phyloP scores from a whole-genome alignment of 2,113 vertebrate species.

The Hyla sarda region DNA sequence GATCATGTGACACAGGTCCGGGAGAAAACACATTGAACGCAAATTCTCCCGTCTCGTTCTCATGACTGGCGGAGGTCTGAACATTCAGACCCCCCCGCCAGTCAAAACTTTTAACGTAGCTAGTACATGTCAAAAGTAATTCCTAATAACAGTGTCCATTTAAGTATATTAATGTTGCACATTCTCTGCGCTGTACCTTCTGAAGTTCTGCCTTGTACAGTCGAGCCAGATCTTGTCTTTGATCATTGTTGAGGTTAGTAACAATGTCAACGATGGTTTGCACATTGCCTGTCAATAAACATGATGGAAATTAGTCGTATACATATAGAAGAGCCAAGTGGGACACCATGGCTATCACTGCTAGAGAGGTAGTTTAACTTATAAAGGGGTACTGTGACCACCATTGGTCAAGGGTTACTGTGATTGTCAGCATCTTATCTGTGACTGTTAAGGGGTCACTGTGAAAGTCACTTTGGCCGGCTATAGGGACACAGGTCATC shows the following conservation, averaged over 20 bases:
- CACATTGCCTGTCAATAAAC: conserved; percentile 47
- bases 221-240: conserved; percentile 65
- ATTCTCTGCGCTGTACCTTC: conserved; percentile 59
- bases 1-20: no score
- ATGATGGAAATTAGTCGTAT: not conserved
- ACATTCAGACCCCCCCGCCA: no score
- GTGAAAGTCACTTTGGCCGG: not conserved
- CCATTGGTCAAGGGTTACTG: not conserved
- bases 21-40: no score
- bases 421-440: not conserved
- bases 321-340: not conserved
- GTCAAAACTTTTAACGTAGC: no score
- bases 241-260: conserved; percentile 65
- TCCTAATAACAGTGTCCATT: no score
- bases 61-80: no score
- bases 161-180: no score
- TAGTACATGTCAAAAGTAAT: no score
- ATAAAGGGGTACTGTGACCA: not conserved
- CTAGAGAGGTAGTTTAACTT: no score
- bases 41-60: no score
- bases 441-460: not conserved
- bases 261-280: conserved; percentile 61
- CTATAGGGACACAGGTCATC: not conserved
- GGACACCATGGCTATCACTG: not conserved
- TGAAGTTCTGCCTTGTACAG: conserved; percentile 64